Conservation (phyloP, 2,888 invertebrate genomes). For the Coenonympha glycerion region DNA sequence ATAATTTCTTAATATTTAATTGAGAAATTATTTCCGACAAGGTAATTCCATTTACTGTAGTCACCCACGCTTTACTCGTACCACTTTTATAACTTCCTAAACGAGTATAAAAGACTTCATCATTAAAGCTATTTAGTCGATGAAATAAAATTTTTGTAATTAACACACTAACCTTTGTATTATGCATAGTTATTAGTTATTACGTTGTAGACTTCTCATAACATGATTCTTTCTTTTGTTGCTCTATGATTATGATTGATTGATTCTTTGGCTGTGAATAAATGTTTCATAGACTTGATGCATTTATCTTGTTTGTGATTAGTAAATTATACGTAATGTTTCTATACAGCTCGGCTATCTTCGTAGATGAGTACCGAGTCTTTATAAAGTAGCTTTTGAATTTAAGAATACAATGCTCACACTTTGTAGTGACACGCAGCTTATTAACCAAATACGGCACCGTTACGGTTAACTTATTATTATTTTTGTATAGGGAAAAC, state of each 20-base stretch:
- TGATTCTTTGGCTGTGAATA: conserved; percentile 1
- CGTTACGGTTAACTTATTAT: too few species aligned
- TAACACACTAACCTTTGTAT: conserved; percentile 18
- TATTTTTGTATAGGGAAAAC: too few species aligned
- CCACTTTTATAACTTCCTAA: conserved; percentile 14
- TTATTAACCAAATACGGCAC: too few species aligned
- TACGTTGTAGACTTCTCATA: conserved; percentile 6
- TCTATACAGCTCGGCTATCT: too few species aligned
- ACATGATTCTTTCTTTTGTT: conserved; percentile 10
- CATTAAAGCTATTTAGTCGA: conserved; percentile 5
- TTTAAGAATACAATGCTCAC: too few species aligned
- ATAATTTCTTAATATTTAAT: background rate
- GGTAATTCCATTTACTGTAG: background rate
- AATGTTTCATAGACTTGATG: background rate
- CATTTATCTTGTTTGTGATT: background rate
- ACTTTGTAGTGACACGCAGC: too few species aligned
- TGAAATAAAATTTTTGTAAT: conserved; percentile 17
- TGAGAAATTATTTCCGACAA: background rate
- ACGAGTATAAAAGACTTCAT: conserved; percentile 12
- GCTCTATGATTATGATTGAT: conserved; percentile 16
- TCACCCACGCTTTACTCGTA: conserved; percentile 5
- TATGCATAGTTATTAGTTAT: conserved; percentile 14
- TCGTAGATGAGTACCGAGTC: too few species aligned
- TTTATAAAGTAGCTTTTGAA: too few species aligned
- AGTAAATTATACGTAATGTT: too few species aligned